Base-by-base conservation (phyloP, 2,888 invertebrate genomes). In the Limnephilus lunatus region DNA sequence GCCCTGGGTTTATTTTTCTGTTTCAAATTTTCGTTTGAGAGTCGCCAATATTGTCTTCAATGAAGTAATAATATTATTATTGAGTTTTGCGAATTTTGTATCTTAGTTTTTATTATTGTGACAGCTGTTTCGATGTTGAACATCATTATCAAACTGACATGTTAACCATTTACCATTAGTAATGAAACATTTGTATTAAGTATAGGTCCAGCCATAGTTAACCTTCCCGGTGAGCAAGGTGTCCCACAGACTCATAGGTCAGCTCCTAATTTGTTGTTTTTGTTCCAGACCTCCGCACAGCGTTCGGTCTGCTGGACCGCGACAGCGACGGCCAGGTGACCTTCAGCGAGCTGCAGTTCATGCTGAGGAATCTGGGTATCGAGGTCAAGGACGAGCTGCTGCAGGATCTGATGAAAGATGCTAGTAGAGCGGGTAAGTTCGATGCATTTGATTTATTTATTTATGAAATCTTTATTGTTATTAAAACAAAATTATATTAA, bases 251-350 rank as follows among this genome's bases (percentile, higher is more conserved):
- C 19, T 83, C 31, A 9, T 2, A 19, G 32, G 35, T 83, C 83
- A 25, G 25, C 19, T 82, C 14, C 25, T 89, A 68, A 32, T n/a
- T 14, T 35, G 12, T 83, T 82, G 30, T 89, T 2, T 30, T 68
- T 94, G 93, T 96, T 96, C 0, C 95, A 98, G 98, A 98, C 95
- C 96, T 98, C 94, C 97, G 97, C 94, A 98, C 97, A 94, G 98
- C 98, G 89, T 98, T 98, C 95, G 97, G 97, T 93, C 96, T 98
- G 93, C 95, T 98, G 95, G 98, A 98, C 95, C 96, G 97, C 93
- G 97, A 98, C 95, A 97, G 97, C 94, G 98, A 98, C 95, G 98
- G 98, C 0, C 97, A 97, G 94, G 97, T 98, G 94, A 98, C 97
- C 89, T 97, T 97, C 0, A 97, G 97, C 89, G 98, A 98, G 95